Conservation (phyloP, 2,797 vertebrate genomes). For the Phalanger gymnotis region DNA sequence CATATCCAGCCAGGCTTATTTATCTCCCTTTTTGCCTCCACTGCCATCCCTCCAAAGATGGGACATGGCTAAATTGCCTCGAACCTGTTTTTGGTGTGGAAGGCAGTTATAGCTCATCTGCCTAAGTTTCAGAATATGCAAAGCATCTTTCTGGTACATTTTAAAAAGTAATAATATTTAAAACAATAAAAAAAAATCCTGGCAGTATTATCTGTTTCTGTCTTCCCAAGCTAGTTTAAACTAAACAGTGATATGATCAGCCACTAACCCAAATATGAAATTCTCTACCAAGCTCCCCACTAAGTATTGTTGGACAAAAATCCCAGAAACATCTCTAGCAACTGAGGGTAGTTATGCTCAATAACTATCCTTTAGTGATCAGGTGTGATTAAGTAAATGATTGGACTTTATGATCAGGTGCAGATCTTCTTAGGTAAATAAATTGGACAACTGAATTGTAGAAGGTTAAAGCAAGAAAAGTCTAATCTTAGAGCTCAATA, state of each 20-base stretch:
- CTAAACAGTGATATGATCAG: not conserved
- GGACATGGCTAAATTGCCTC: not conserved
- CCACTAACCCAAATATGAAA: not conserved
- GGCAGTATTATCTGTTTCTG: not conserved
- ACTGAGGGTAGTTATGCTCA: not conserved
- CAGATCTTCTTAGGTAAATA: not conserved
- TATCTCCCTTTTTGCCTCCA: not conserved
- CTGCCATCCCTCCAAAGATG: not conserved
- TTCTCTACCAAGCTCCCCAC: not conserved
- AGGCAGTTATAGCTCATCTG: accelerated
- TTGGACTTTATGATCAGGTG: not conserved
- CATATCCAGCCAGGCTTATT: not conserved
- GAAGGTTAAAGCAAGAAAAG: not conserved
- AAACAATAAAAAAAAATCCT: not conserved
- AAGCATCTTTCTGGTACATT: not conserved
- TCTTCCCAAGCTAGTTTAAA: not conserved
- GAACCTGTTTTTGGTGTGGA: not conserved
- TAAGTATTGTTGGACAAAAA: not conserved
- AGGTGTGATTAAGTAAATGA: not conserved
- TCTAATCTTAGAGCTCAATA: not conserved
- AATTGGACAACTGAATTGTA: not conserved
- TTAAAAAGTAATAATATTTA: not conserved
- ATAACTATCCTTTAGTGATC: not conserved
- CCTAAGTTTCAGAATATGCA: not conserved
- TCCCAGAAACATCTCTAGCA: too few relatives aligned